Base-by-base conservation (phyloP, 2,888 invertebrate species). In the Cordilura impudica region DNA sequence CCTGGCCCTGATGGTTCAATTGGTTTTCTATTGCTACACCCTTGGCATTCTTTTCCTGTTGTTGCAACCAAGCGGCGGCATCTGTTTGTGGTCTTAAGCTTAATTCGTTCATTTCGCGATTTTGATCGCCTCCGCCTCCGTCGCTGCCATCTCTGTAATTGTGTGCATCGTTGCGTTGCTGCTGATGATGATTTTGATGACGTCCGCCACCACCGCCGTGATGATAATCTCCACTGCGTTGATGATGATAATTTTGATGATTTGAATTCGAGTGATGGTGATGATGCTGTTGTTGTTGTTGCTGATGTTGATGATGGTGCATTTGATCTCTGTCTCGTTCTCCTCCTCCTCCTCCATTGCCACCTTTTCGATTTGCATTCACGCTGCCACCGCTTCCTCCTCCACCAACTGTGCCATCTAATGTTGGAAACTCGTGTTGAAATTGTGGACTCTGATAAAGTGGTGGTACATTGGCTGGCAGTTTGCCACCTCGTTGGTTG, bases 351-450 rank as follows among this genome's bases (percentile, higher is more conserved):
- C 49, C 54, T 43, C 63, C 72, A 10, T 69, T 73, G 5, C 65
- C 51, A 63, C 66, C 71, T 67, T 39, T 31, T 54, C 67, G 79
- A 75, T 74, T 81, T 63, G 92, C 87, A 66, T 78, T 77, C 35
- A 63, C 81, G 54, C 70, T 81, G 72, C 84, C 87, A 77, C 85
- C 82, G 83, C 83, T 84, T 80, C 84, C 85, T 77, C 83, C 87
- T 81, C 85, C 84, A 70, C 85, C 85, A 91, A 91, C 92, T 86
- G 92, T 91, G 84, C 92, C 92, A 89, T 92, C 92, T 85, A 93
- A 90, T 88, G 96, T 96, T 88, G 98, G 98, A 92, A 98, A 98
- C 92, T 98, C 98, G 94, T 97, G 96, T 91, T 97, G 97, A 92
- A 97, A 97, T 91, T 95, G 95, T 85, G 96, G 93, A 90, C 94